Evolutionary conservation across 2,888 invertebrate species (phyloP).

Genomic region (Philaethria dido): DNA sequence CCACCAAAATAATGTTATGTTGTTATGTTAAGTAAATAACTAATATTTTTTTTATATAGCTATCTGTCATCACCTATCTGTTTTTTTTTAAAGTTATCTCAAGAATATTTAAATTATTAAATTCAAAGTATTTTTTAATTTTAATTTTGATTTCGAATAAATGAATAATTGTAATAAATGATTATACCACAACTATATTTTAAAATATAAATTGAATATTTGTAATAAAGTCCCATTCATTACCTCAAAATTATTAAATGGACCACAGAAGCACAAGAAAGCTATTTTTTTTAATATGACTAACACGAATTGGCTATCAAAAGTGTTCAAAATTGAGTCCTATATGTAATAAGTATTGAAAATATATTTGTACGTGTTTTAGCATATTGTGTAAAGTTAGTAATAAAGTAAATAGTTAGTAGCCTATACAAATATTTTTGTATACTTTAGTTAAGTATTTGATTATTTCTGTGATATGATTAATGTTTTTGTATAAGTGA

Average conservation of each 20-base stretch:
- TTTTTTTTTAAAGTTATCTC: too few species aligned
- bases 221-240: neutral
- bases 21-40: too few species aligned
- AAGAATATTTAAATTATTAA: too few species aligned
- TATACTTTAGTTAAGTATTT: constrained; percentile 32
- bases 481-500: constrained; percentile 60
- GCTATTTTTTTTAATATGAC: neutral
- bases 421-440: constrained; percentile 23
- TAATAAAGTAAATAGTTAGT: constrained; percentile 1
- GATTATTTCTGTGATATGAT: constrained; percentile 72
- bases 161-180: too few species aligned
- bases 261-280: neutral
- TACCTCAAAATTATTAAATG: constrained; percentile 5
- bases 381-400: neutral
- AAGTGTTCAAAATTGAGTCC: constrained; percentile 41
- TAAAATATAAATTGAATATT: neutral
- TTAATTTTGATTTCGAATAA: too few species aligned
- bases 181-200: too few species aligned
- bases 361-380: constrained; percentile 27
- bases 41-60: too few species aligned
- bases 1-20: too few species aligned
- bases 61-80: too few species aligned
- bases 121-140: too few species aligned
- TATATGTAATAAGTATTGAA: constrained; percentile 28
- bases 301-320: constrained; percentile 29